Conservation (phyloP, 1,140 invertebrate genomes). For the Anastatus disparis region DNA sequence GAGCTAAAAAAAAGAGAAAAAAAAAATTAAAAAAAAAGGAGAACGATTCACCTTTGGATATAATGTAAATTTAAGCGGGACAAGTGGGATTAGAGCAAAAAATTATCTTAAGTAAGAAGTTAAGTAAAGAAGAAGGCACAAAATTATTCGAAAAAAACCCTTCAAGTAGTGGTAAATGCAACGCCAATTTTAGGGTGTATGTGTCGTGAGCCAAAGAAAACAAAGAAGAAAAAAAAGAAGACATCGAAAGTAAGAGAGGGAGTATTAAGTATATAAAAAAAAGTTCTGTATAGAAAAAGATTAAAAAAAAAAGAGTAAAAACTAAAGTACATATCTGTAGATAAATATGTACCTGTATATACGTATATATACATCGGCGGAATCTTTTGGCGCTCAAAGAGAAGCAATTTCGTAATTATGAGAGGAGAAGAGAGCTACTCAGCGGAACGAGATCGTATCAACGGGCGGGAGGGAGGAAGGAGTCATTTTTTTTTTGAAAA, state of each 20-base stretch:
- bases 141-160: no score
- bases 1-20: no score
- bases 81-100: slow-evolving; percentile 40
- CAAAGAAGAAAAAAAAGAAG: slow-evolving; percentile 15
- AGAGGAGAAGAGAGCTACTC: slow-evolving; percentile 48
- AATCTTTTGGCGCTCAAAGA: slow-evolving; percentile 47
- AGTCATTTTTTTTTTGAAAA: slow-evolving; percentile 47
- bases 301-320: neutral
- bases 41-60: slow-evolving; percentile 18
- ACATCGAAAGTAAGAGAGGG: neutral
- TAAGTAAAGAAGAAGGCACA: slow-evolving; percentile 17
- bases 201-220: neutral
- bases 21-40: no score
- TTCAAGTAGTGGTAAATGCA: slow-evolving; percentile 2
- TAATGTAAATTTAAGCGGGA: slow-evolving; percentile 41
- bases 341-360: neutral
- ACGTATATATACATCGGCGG: neutral
- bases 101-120: slow-evolving; percentile 36
- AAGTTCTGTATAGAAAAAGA: neutral
- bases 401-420: slow-evolving; percentile 58
- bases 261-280: neutral
- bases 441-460: slow-evolving; percentile 56
- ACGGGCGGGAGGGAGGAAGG: neutral
- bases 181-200: slow-evolving; percentile 17
- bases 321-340: no score